These are phyloP conservation scores for Stegodyphus mimosarum DNA, from an alignment of 1,140 invertebrate species.

Conservation along the genomic window DNA sequence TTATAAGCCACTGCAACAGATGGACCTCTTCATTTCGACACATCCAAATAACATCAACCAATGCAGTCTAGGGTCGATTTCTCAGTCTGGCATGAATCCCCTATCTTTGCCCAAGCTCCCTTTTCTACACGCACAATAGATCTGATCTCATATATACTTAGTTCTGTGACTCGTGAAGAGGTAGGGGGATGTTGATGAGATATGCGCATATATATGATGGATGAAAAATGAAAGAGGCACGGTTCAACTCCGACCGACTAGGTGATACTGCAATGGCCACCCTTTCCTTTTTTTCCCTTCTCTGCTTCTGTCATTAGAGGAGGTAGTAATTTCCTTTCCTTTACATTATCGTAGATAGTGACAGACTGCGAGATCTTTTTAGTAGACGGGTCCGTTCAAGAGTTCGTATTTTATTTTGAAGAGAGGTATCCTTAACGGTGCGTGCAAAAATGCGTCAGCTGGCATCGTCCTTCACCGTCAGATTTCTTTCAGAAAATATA, in stretches of 20 bases:
- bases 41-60: neutral
- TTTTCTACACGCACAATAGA: neutral
- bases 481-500: too few species aligned
- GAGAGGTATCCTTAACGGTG: neutral
- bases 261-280: neutral
- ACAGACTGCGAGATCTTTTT: conserved; percentile 12
- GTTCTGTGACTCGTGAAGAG: neutral
- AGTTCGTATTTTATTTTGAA: conserved; percentile 21
- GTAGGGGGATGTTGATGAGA: neutral
- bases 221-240: conserved; percentile 33
- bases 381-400: neutral
- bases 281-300: neutral
- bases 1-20: neutral
- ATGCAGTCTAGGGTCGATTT: neutral
- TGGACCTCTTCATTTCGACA: conserved; percentile 1
- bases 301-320: neutral
- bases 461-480: too few species aligned
- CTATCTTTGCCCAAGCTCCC: neutral
- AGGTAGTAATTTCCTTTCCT: too few species aligned
- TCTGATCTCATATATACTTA: conserved; percentile 11
- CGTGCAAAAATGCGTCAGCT: neutral
- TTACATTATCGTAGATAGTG: neutral
- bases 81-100: too few species aligned
- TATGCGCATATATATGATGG: conserved; percentile 29
- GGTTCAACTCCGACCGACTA: conserved; percentile 10